Base-by-base conservation (phyloP, 2,113 vertebrate genomes). In the Bubo bubo region DNA sequence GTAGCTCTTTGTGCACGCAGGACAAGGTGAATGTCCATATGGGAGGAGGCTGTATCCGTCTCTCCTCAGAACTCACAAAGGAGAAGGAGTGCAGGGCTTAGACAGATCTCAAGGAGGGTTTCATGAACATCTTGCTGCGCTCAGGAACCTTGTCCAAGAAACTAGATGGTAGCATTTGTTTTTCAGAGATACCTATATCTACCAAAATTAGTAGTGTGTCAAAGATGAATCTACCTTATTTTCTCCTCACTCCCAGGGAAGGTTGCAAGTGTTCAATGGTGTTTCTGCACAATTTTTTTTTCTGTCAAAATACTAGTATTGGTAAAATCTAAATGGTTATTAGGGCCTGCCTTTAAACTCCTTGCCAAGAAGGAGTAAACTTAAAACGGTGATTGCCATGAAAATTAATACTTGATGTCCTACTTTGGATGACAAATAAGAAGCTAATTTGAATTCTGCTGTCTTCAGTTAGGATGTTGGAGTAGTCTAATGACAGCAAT, bases 351-450 rank as follows among this genome's bases (percentile, higher is more conserved):
- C 43, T 71, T 91, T 71, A 43, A 28, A 30, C 63, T 95, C 49
- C 52, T 67, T 90, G 67, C 76, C 59, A 41, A 37, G 64, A 49
- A 18, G 8, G 32, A 62, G n/a, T 11, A 73, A 72, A 82, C 73
- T 74, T 93, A 50, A 79, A 76, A 89, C 81, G 43, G 32, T 93
- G 94, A 75, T 70, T 26, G 81, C 21, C 62, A 89, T 86, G 19
- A 95, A 91, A 81, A 91, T 73, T 81, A 94, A 52, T 35, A 71
- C 59, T 90, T 94, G 77, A 49, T 50, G 49, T 30, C 22, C 64
- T 84, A 95, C 70, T 53, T 53, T 56, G 43, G 58, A 73, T 89
- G 62, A 96, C 95, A 95, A 91, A 52, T 90, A 94, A 81, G 26
- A 79, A 86, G 17, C 30, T 92, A 39, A 39, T 84, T 50, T 77